Percentiles rank a stretch among this genome's conserved stretches.
phyloP scores from a whole-genome alignment of 1,140 invertebrate species.

The Littorina saxatilis region DNA sequence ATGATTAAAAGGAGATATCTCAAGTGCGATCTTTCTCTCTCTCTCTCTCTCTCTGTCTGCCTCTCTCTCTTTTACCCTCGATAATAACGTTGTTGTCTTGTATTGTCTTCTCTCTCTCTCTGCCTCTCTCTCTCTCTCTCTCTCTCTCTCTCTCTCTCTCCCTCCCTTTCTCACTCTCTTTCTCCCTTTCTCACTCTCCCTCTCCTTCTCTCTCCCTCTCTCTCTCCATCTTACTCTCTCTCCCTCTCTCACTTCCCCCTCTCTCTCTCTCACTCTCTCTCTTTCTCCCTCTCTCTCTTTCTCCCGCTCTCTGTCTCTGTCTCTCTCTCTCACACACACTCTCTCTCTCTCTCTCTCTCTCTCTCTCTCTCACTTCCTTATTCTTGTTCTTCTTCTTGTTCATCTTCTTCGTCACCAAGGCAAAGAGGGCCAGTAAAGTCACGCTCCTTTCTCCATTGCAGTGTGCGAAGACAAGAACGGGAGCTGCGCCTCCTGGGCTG shows the following conservation, averaged over 20 bases:
- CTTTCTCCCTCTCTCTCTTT: background rate
- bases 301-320: background rate
- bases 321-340: background rate
- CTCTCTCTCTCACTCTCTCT: background rate
- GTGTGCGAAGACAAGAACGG: conserved; percentile 45
- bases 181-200: background rate
- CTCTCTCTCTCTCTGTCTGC: background rate
- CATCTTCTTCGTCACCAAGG: too few relatives aligned
- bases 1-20: too few relatives aligned
- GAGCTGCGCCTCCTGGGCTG: conserved; percentile 42
- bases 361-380: background rate
- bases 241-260: background rate
- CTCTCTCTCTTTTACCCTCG: background rate
- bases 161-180: background rate
- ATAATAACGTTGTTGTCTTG: background rate
- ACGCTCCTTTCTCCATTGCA: background rate
- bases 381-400: background rate
- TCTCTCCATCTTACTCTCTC: background rate
- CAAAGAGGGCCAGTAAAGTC: too few relatives aligned
- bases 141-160: too few relatives aligned
- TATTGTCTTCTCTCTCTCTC: too few relatives aligned
- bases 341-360: background rate
- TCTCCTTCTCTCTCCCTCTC: background rate
- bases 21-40: too few relatives aligned
- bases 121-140: background rate